A percentile compares a stretch with the other conserved stretches of the same genome.
Conservation (phyloP, 2,888 invertebrate species). For the Tenthredo distinguenda region DNA sequence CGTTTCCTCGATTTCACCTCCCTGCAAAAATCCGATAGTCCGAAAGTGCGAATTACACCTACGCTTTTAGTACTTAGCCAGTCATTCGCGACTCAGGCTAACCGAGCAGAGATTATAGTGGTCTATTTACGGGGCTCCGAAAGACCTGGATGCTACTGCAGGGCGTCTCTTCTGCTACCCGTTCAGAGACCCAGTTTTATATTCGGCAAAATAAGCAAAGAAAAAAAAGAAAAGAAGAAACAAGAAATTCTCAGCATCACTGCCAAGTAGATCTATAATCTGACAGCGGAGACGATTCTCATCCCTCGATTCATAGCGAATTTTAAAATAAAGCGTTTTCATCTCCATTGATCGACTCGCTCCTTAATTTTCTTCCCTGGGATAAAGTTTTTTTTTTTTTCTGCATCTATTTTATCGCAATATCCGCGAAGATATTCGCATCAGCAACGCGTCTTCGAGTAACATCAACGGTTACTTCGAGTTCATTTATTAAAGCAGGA, state of each 20-base stretch:
- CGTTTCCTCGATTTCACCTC: background rate
- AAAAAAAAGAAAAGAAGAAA: background rate
- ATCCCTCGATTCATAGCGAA: background rate
- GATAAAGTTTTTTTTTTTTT: background rate
- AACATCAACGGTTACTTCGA: too few relatives aligned
- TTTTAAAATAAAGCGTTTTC: background rate
- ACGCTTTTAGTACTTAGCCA: background rate
- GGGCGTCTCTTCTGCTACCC: background rate
- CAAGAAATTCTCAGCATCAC: background rate
- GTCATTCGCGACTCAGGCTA: background rate
- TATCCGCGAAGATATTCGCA: too few relatives aligned
- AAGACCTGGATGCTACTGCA: conserved; percentile 44
- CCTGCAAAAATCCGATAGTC: background rate
- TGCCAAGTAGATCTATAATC: background rate
- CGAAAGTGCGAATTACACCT: background rate
- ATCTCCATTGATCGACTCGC: background rate
- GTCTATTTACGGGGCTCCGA: conserved; percentile 31
- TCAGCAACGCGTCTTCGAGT: too few relatives aligned
- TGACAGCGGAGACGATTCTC: background rate
- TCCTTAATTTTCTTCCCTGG: background rate
- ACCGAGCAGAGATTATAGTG: conserved; percentile 15
- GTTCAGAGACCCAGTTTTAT: conserved; percentile 33
- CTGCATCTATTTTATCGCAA: background rate
- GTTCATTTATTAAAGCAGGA: background rate
- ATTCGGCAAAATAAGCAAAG: background rate